Conservation (phyloP, 2,888 invertebrate genomes). For the Ditula angustiorana region DNA sequence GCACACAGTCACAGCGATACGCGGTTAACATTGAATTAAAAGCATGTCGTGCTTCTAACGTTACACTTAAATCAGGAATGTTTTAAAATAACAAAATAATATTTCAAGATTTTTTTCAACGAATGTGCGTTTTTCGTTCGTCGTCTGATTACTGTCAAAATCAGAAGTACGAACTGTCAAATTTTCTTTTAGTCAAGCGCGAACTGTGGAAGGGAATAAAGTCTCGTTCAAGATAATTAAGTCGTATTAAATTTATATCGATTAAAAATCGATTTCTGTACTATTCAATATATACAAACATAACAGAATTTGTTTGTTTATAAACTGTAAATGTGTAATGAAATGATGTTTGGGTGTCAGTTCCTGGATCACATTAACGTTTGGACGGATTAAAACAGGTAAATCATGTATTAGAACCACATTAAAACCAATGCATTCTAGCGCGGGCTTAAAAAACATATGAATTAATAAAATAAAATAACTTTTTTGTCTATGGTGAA, state of each 20-base stretch:
- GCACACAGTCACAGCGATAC: constrained; percentile 38
- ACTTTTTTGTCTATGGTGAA: no score
- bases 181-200: constrained; percentile 28
- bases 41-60: constrained; percentile 12
- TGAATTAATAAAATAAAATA: no score
- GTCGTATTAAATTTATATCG: background rate
- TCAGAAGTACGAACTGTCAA: constrained; percentile 32
- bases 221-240: constrained; percentile 3
- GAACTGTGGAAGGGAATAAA: background rate
- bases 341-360: no score
- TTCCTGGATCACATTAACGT: no score
- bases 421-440: no score
- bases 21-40: constrained; percentile 15
- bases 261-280: background rate
- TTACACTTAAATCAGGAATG: background rate
- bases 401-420: no score
- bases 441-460: no score
- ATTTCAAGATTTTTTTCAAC: constrained; percentile 19
- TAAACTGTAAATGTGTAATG: no score
- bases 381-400: no score
- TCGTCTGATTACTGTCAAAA: constrained; percentile 33
- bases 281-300: no score
- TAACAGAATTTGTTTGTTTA: no score
- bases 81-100: constrained; percentile 13
- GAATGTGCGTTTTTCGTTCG: constrained; percentile 35